A percentile compares a stretch with the other conserved stretches of the same genome.
Evolutionary conservation across 2,888 invertebrate genomes (phyloP).

Genomic region (Amblyjoppa proteus): DNA sequence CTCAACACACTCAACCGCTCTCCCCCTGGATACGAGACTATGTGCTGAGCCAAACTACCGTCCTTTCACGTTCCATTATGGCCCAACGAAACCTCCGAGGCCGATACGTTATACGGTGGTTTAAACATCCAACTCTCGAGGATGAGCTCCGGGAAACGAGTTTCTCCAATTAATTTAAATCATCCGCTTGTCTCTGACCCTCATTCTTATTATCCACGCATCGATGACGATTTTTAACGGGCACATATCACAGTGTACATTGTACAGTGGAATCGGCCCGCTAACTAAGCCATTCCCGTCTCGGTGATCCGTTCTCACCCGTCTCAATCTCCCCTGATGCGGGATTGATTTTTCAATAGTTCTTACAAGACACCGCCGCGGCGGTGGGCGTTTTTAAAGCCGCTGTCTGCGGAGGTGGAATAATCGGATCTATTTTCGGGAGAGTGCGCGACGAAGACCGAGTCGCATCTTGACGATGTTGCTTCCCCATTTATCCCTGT

Average conservation of each 20-base stretch:
- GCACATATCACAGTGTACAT: background rate
- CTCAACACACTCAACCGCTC: constrained; percentile 9
- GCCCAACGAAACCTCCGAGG: background rate
- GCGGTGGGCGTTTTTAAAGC: constrained; percentile 43
- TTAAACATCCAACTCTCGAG: background rate
- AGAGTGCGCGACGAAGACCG: constrained; percentile 12
- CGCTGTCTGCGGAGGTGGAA: constrained; percentile 51
- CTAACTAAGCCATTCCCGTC: constrained; percentile 39
- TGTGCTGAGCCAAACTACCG: constrained; percentile 15
- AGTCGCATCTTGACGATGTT: constrained; percentile 33
- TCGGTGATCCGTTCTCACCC: constrained; percentile 25
- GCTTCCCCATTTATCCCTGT: constrained; percentile 14
- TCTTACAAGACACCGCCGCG: constrained; percentile 33
- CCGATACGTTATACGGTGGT: background rate
- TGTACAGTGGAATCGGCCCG: background rate
- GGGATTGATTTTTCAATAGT: constrained; percentile 57
- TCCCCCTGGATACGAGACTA: constrained; percentile 9
- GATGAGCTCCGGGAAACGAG: constrained; percentile 24
- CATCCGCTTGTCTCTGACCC: constrained; percentile 34
- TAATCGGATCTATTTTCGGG: constrained; percentile 56
- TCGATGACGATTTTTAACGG: constrained; percentile 46
- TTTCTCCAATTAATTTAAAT: constrained; percentile 55
- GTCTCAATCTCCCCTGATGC: constrained; percentile 16
- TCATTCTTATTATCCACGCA: constrained; percentile 30
- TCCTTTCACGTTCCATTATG: constrained; percentile 19